These are phyloP conservation scores for Rhyzopertha dominica DNA, from an alignment of 1,140 invertebrate species.

Conservation along the genomic window DNA sequence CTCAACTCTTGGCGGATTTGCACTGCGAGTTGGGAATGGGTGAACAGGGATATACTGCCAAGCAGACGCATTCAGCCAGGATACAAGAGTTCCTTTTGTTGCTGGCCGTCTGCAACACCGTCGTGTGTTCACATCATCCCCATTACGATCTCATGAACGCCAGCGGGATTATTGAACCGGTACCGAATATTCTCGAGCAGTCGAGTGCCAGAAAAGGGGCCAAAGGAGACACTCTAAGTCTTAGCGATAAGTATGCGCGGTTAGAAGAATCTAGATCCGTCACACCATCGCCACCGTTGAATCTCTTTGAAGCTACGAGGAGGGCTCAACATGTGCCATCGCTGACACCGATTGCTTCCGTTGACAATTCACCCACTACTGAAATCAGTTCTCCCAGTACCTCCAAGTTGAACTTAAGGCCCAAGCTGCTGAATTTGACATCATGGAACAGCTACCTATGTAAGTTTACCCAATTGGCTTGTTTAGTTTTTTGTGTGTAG, in stretches of 20 bases:
- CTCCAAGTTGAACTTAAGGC: slow-evolving; percentile 45
- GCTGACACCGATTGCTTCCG: slow-evolving; percentile 48
- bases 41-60: slow-evolving; percentile 29
- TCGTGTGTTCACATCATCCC: slow-evolving; percentile 84
- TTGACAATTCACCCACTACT: slow-evolving; percentile 44
- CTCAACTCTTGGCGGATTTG: slow-evolving; percentile 64
- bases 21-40: slow-evolving; percentile 41
- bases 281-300: slow-evolving; percentile 68
- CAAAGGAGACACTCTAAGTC: slow-evolving; percentile 13
- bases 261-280: slow-evolving; percentile 67
- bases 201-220: neutral
- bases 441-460: too few relatives aligned
- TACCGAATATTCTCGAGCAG: slow-evolving; percentile 21
- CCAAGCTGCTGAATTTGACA: slow-evolving; percentile 52
- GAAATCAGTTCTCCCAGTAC: too few relatives aligned
- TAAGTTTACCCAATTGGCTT: too few relatives aligned
- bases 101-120: slow-evolving; percentile 93
- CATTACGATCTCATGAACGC: slow-evolving; percentile 86
- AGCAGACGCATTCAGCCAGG: slow-evolving; percentile 39
- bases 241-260: slow-evolving; percentile 56
- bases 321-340: slow-evolving; percentile 46
- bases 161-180: slow-evolving; percentile 61
- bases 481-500: too few relatives aligned
- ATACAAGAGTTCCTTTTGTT: slow-evolving; percentile 90
- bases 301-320: slow-evolving; percentile 30